A percentile compares a stretch with the other conserved stretches of the same genome.
phyloP scores from a whole-genome alignment of 2,888 invertebrate genomes.

The Sturmia bella region DNA sequence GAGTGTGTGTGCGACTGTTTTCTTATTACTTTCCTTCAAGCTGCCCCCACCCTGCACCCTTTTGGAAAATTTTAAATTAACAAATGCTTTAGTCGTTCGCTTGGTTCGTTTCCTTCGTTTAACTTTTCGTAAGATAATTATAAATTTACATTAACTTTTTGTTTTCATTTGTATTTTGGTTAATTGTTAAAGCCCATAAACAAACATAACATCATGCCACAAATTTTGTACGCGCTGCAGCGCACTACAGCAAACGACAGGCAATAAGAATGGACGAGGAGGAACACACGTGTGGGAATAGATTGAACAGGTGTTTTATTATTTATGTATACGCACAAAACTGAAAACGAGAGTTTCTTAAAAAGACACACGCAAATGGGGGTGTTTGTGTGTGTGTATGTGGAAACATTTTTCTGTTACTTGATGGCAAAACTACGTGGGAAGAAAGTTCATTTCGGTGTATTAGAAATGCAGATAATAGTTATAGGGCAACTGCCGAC shows the following conservation, averaged over 20 bases:
- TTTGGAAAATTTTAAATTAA: conserved; percentile 74
- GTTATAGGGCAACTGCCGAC: too few species aligned
- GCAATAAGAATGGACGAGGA: conserved; percentile 34
- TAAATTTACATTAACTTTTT: conserved; percentile 81
- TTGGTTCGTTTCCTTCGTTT: conserved; percentile 40
- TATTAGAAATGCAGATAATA: too few species aligned
- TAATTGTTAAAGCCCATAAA: conserved; percentile 76
- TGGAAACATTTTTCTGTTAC: too few species aligned
- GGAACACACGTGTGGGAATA: neutral
- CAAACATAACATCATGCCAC: conserved; percentile 70
- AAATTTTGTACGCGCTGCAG: neutral
- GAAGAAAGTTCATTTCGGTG: too few species aligned
- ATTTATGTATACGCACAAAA: neutral
- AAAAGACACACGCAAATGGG: too few species aligned
- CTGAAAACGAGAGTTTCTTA: too few species aligned
- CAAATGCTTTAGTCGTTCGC: conserved; percentile 76
- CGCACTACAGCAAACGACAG: neutral
- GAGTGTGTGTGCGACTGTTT: conserved; percentile 51
- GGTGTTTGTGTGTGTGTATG: too few species aligned
- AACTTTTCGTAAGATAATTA: conserved; percentile 74
- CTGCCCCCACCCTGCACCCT: neutral
- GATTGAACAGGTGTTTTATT: conserved; percentile 53
- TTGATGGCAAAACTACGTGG: too few species aligned
- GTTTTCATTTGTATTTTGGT: conserved; percentile 69
- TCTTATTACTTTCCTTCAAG: conserved; percentile 72